These are phyloP conservation scores for Conus canariensis DNA, from an alignment of 2,888 invertebrate genomes.

Conservation along the genomic window DNA sequence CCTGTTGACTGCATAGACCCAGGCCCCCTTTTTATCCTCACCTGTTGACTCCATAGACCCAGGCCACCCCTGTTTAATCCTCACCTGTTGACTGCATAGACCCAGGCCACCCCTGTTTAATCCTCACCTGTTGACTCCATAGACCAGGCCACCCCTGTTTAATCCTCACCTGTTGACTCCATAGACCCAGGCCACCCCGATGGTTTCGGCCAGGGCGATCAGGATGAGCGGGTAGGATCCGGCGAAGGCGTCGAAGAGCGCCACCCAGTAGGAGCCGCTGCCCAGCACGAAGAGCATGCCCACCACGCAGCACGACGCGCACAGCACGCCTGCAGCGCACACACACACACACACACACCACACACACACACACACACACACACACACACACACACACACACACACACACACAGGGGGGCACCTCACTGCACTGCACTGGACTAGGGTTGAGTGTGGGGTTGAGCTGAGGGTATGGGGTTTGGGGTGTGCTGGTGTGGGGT, in stretches of 20 bases:
- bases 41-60: constrained; percentile 57
- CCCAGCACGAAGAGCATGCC: constrained; percentile 69
- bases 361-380: constrained; percentile 1
- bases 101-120: too few relatives aligned
- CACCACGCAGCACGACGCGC: constrained; percentile 61
- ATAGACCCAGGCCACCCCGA: constrained; percentile 67
- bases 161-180: constrained; percentile 46
- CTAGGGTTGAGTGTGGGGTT: too few relatives aligned
- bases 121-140: too few relatives aligned
- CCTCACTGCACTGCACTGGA: not conserved
- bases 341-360: not conserved
- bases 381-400: constrained; percentile 16
- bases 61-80: constrained; percentile 57
- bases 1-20: too few relatives aligned
- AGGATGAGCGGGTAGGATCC: constrained; percentile 70
- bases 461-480: too few relatives aligned
- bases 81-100: too few relatives aligned
- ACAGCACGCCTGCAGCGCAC: constrained; percentile 59
- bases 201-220: constrained; percentile 65
- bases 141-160: too few relatives aligned
- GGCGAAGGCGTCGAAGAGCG: constrained; percentile 68
- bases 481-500: too few relatives aligned
- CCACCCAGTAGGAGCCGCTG: constrained; percentile 71
- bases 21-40: not conserved
- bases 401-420: constrained; percentile 17